Conservation (phyloP, 2,113 vertebrate species). For the Varanus komodoensis region DNA sequence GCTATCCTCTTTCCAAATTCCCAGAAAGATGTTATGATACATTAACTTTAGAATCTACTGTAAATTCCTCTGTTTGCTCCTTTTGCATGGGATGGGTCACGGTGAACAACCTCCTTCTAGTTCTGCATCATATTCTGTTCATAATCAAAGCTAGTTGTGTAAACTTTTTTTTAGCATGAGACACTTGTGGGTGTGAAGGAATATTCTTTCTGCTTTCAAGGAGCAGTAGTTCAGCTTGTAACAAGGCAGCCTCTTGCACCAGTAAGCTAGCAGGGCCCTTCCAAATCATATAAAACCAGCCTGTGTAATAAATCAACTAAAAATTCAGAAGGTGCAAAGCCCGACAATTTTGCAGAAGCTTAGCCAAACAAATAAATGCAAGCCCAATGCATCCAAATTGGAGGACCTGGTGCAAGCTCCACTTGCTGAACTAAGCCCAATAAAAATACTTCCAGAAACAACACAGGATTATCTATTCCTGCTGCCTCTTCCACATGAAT, state of each 20-base stretch:
- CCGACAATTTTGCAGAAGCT: neutral
- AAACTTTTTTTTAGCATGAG: neutral
- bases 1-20: neutral
- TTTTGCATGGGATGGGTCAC: neutral
- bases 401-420: neutral
- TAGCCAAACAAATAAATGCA: neutral
- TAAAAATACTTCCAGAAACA: conserved; percentile 1
- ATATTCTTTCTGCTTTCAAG: neutral
- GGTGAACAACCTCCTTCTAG: neutral
- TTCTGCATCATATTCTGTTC: neutral
- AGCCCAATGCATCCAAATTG: neutral
- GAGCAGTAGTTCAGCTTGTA: neutral
- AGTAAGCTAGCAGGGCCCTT: neutral
- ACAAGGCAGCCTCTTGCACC: neutral
- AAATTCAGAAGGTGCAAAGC: neutral
- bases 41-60: neutral
- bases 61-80: neutral
- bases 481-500: conserved; percentile 13
- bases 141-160: neutral
- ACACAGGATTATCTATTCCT: conserved; percentile 20
- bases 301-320: neutral
- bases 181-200: neutral
- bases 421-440: conserved; percentile 5
- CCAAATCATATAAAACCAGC: neutral
- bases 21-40: neutral